phyloP scores from a whole-genome alignment of 1,140 invertebrate species.

The Cydia strobilella region DNA sequence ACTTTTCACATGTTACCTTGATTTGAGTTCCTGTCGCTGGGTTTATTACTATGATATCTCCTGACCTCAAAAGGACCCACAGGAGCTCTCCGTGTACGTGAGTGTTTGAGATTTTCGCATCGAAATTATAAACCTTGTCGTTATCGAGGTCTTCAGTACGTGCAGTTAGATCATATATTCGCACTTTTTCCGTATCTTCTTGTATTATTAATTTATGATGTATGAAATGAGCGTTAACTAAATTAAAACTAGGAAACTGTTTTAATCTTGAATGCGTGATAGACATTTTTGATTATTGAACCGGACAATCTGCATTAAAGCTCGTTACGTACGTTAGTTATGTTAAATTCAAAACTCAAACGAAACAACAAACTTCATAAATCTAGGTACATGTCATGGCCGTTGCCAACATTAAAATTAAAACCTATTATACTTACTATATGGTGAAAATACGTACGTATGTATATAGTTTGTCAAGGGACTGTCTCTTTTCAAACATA shows the following conservation, averaged over 20 bases:
- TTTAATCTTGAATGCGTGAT: slow-evolving; percentile 24
- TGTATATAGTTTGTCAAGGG: no score
- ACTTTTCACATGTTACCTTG: slow-evolving; percentile 52
- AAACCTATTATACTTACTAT: no score
- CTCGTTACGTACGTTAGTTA: background rate
- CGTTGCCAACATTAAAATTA: background rate
- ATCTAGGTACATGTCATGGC: background rate
- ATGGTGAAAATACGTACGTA: no score
- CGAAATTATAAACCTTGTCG: slow-evolving; percentile 40
- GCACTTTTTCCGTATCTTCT: slow-evolving; percentile 50
- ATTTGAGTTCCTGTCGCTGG: slow-evolving; percentile 41
- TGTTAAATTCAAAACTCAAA: background rate
- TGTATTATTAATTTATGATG: slow-evolving; percentile 61
- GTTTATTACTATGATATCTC: slow-evolving; percentile 53
- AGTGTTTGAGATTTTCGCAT: slow-evolving; percentile 51
- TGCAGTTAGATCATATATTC: slow-evolving; percentile 44
- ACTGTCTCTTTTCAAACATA: no score
- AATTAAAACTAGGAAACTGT: slow-evolving; percentile 23
- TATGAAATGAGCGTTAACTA: slow-evolving; percentile 41
- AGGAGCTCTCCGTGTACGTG: slow-evolving; percentile 51
- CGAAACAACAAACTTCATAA: background rate
- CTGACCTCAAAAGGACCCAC: slow-evolving; percentile 60
- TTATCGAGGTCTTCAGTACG: slow-evolving; percentile 37
- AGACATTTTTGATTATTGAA: slow-evolving; percentile 14
- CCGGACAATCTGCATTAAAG: background rate